A percentile compares a stretch with the other conserved stretches of the same genome.
Evolutionary conservation across 2,888 invertebrate genomes (phyloP).

Genomic region (Torymus texanus): DNA sequence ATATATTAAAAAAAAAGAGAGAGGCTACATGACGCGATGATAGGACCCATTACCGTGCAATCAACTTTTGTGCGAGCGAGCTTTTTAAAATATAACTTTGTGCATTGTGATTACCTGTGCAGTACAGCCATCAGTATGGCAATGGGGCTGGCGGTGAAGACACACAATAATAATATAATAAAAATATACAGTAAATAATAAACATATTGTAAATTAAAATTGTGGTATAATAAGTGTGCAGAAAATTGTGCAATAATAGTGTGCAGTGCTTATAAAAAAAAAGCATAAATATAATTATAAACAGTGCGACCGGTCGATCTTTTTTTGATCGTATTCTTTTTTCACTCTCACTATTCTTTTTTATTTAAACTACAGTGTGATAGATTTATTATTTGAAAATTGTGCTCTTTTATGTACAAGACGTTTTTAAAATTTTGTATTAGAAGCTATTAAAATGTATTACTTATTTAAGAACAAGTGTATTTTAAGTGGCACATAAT

Average conservation of each 20-base stretch:
- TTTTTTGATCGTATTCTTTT: conserved; percentile 16
- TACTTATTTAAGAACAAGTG: too few species aligned
- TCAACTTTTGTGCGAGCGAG: conserved; percentile 47
- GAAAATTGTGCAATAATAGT: conserved; percentile 57
- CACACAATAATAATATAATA: conserved; percentile 80
- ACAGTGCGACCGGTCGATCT: conserved; percentile 43
- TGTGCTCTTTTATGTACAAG: background rate
- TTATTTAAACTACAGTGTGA: background rate
- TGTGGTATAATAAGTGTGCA: conserved; percentile 59
- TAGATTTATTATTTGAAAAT: background rate
- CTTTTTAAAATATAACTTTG: conserved; percentile 74
- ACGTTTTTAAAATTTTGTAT: background rate
- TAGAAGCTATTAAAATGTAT: too few species aligned
- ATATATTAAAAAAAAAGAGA: conserved; percentile 31
- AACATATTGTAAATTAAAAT: conserved; percentile 72
- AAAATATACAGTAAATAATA: conserved; percentile 73
- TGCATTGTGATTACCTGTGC: conserved; percentile 87
- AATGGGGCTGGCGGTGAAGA: conserved; percentile 91
- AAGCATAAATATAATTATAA: conserved; percentile 44
- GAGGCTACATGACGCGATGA: conserved; percentile 18
- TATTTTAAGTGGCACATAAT: too few species aligned
- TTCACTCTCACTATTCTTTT: conserved; percentile 22
- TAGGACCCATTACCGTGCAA: conserved; percentile 50
- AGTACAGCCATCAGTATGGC: conserved; percentile 96
- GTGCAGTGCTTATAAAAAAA: conserved; percentile 56